These are phyloP conservation scores for Nasonovia ribisnigri DNA, from an alignment of 2,888 invertebrate species.

Conservation along the genomic window DNA sequence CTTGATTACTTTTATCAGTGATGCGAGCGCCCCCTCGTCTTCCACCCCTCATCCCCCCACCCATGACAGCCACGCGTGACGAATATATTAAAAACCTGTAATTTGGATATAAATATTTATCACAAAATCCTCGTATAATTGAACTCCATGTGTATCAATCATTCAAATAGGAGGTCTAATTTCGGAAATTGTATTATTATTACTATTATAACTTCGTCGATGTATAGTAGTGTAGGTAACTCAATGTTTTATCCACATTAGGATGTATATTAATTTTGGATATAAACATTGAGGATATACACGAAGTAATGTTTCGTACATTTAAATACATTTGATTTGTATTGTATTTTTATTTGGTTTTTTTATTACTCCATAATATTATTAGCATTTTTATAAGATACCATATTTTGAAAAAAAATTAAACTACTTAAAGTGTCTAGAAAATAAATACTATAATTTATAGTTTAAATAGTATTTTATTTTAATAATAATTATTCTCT, in stretches of 20 bases:
- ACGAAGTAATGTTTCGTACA: neutral
- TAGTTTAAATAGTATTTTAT: neutral
- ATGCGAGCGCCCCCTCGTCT: too few species aligned
- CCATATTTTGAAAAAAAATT: neutral
- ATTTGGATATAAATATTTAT: too few species aligned
- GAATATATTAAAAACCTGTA: too few species aligned
- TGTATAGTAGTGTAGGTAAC: neutral
- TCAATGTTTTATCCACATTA: neutral
- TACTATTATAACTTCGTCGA: neutral
- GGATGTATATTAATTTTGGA: neutral
- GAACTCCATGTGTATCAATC: neutral
- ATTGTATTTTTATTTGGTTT: neutral
- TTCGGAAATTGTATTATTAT: neutral
- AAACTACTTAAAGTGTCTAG: neutral
- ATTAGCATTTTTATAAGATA: neutral
- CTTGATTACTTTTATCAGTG: too few species aligned
- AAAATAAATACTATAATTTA: neutral
- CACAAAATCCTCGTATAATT: too few species aligned
- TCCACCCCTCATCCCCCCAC: too few species aligned
- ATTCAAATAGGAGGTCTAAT: neutral
- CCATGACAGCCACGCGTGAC: too few species aligned
- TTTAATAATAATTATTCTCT: neutral
- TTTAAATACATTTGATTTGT: neutral
- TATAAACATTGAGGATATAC: neutral
- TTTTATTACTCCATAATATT: neutral